These are phyloP conservation scores for Phallusia fumigata DNA, from an alignment of 23 tunicate species.

Conservation along the genomic window DNA sequence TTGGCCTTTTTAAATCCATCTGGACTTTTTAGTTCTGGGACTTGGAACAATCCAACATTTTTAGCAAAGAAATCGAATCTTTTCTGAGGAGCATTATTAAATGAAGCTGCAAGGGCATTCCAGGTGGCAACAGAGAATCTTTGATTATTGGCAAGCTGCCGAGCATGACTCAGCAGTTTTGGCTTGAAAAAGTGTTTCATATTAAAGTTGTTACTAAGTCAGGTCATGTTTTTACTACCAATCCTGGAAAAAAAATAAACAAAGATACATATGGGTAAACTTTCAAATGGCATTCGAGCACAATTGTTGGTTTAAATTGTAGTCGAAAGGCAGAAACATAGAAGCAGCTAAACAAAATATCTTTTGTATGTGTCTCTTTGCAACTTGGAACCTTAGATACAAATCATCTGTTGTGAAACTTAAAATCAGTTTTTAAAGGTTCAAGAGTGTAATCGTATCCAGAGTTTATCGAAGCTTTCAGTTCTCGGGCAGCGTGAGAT, in stretches of 20 bases:
- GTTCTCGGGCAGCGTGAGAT: conserved; percentile 84
- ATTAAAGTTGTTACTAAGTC: not conserved
- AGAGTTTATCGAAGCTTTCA: conserved; percentile 31
- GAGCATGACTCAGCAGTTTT: not conserved
- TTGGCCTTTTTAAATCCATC: conserved; percentile 69
- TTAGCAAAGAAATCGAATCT: conserved; percentile 62
- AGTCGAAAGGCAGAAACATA: too few species aligned
- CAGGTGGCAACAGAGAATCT: conserved; percentile 41
- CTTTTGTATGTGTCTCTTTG: too few species aligned
- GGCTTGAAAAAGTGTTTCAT: not conserved
- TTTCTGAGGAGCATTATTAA: conserved; percentile 49
- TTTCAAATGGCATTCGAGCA: too few species aligned
- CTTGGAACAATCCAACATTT: conserved; percentile 80
- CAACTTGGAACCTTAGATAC: too few species aligned
- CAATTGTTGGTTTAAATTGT: too few species aligned
- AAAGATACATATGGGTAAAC: too few species aligned
- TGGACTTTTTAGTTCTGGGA: conserved; percentile 46
- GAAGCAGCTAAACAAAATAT: too few species aligned
- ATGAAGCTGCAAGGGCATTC: conserved; percentile 58
- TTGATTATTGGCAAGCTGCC: not conserved
- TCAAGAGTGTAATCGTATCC: conserved; percentile 58
- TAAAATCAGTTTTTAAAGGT: conserved; percentile 65
- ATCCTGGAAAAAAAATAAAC: too few species aligned
- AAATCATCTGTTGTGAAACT: conserved; percentile 18
- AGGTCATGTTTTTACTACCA: too few species aligned